phyloP scores from a whole-genome alignment of 2,797 vertebrate species.

The Darevskia nairensis region DNA sequence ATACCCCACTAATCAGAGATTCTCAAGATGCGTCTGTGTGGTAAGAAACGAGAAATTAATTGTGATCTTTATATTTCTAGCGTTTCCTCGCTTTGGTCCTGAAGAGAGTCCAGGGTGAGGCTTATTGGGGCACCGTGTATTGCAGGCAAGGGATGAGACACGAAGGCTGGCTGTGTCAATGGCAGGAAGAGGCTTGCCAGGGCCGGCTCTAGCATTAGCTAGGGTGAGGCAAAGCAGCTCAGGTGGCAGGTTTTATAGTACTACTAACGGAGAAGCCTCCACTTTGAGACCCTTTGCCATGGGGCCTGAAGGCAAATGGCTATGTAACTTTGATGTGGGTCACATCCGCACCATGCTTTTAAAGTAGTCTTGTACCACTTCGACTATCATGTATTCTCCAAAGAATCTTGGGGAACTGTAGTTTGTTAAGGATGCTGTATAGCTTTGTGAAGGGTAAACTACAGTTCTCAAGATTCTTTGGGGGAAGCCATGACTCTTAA shows the following conservation, averaged over 20 bases:
- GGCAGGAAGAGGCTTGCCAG: too few species aligned
- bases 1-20: background rate
- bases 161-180: background rate
- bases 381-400: too few species aligned
- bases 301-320: background rate
- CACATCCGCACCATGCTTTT: too few species aligned
- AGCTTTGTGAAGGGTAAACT: too few species aligned
- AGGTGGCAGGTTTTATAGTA: background rate
- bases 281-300: background rate
- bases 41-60: constrained; percentile 20
- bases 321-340: background rate
- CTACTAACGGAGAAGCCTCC: background rate
- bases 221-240: background rate
- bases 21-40: constrained; percentile 9
- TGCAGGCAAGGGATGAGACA: background rate
- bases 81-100: background rate
- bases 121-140: background rate
- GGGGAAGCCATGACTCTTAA: too few species aligned
- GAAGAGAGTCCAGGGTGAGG: background rate
- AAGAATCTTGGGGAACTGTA: too few species aligned
- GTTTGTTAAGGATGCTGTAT: too few species aligned
- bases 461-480: too few species aligned
- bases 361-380: too few species aligned
- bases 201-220: background rate
- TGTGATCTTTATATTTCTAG: background rate